A percentile compares a stretch with the other conserved stretches of the same genome.
These are phyloP conservation scores for Henricia sp. DNA, from an alignment of 53 echinoderm and acorn worm species.

Conservation along the genomic window DNA sequence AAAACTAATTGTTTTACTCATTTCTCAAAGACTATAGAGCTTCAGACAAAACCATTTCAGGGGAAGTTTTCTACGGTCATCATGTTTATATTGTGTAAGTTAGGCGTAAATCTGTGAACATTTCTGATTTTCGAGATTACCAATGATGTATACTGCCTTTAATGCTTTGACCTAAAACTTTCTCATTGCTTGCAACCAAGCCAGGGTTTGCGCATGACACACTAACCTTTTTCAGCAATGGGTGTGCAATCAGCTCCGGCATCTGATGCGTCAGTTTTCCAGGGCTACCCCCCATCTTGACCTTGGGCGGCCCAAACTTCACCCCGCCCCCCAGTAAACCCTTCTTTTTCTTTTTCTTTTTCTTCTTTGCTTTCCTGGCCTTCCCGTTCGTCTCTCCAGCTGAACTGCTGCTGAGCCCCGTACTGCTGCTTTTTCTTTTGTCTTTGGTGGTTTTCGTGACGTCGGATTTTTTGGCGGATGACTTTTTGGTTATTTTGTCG, in stretches of 20 bases:
- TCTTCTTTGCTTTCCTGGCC: constrained; percentile 72
- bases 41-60: too few species aligned
- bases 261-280: constrained; percentile 56
- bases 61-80: too few species aligned
- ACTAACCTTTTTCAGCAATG: constrained; percentile 65
- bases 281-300: not conserved
- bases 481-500: constrained; percentile 34
- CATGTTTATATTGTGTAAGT: too few species aligned
- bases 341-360: constrained; percentile 72
- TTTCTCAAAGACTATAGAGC: too few species aligned
- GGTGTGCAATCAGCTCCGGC: constrained; percentile 66
- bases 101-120: too few species aligned
- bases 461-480: constrained; percentile 1
- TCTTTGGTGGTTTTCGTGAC: constrained; percentile 28
- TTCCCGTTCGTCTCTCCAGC: constrained; percentile 45
- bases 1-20: too few species aligned
- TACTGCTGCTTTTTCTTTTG: constrained; percentile 58
- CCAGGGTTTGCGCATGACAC: too few species aligned
- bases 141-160: too few species aligned
- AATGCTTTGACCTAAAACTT: too few species aligned
- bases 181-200: too few species aligned
- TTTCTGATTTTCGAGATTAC: too few species aligned
- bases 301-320: constrained; percentile 40
- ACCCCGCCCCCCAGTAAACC: constrained; percentile 24
- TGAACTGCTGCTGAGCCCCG: not conserved